Base-by-base conservation (phyloP, 2,797 vertebrate species). In the Anomalospiza imberbis region DNA sequence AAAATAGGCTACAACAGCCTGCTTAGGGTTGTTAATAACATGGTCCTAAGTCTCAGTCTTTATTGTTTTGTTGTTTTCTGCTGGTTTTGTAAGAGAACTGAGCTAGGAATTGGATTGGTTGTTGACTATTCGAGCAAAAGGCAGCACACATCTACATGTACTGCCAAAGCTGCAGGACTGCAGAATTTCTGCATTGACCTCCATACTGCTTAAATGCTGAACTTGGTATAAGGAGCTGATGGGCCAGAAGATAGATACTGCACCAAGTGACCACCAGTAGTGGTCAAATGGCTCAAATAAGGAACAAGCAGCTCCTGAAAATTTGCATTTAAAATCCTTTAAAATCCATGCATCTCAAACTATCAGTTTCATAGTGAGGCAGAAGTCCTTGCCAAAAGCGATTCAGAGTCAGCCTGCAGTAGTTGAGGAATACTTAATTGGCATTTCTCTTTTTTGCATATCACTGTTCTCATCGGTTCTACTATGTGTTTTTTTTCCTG, bases 381-480 rank as follows among this genome's bases (percentile, higher is more conserved):
- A 0, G n/a, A 47, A 78, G 53, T 51, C 79, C 93, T 87, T 92
- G 77, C 88, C 62, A 38, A 48, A 48, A 82, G 92, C 26, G 0
- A 55, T 76, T 72, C 74, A 66, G 82, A 84, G 42, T 24, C 73
- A 88, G 76, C 50, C 53, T 93, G 66, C 20, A 75, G 76, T 77
- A 74, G 55, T 17, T 94, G 57, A 86, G 57, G 66, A 95, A 78
- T 24, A 78, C 26, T 86, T 93, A 91, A 91, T 62, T 81, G 77
- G 22, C 42, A 38, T 65, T 91, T 88, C 47, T 89, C 36, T 50
- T 76, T 44, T 93, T 75, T 88, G 73, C 81, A 70, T 96, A 93
- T 97, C 92, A 29, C 51, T 76, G 61, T 72, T 96, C 91, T 93
- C 85, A 94, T 94, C 71, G 4, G 84, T 73, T 85, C 74, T 72